Conservation (phyloP, 2,888 invertebrate genomes). For the Archips xylosteana region DNA sequence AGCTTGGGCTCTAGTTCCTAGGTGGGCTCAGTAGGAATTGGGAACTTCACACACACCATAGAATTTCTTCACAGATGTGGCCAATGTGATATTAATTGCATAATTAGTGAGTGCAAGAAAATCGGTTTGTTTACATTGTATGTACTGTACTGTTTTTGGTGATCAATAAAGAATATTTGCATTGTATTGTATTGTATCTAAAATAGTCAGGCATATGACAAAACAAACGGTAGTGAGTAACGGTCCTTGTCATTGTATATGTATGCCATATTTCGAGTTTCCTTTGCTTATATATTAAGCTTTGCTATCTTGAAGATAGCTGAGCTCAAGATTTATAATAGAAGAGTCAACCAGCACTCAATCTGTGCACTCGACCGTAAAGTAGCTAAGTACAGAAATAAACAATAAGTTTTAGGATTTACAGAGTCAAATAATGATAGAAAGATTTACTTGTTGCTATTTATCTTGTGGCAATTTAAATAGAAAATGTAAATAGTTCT, state of each 20-base stretch:
- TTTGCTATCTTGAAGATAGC: neutral
- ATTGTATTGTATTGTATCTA: no score
- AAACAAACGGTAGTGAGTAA: neutral
- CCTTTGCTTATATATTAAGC: neutral
- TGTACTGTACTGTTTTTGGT: no score
- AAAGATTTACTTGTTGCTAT: neutral
- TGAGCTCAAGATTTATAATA: slow-evolving; percentile 21
- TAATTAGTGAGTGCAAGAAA: no score
- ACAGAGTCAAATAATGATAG: neutral
- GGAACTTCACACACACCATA: no score
- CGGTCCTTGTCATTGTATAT: neutral
- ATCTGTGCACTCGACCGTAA: slow-evolving; percentile 5
- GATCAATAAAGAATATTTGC: no score
- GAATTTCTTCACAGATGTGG: no score
- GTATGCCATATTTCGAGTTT: neutral
- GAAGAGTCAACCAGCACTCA: slow-evolving; percentile 10
- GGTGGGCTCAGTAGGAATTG: no score
- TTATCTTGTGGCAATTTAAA: neutral
- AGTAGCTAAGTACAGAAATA: neutral
- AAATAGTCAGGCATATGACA: no score
- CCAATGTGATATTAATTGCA: no score
- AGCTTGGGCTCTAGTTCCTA: no score
- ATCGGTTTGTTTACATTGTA: no score
- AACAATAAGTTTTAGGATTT: neutral
- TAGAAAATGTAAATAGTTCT: neutral